Evolutionary conservation across 2,113 vertebrate genomes (phyloP), one percentile per base, ranked within the genome.

Genomic region (Marcusenius ussheri): DNA sequence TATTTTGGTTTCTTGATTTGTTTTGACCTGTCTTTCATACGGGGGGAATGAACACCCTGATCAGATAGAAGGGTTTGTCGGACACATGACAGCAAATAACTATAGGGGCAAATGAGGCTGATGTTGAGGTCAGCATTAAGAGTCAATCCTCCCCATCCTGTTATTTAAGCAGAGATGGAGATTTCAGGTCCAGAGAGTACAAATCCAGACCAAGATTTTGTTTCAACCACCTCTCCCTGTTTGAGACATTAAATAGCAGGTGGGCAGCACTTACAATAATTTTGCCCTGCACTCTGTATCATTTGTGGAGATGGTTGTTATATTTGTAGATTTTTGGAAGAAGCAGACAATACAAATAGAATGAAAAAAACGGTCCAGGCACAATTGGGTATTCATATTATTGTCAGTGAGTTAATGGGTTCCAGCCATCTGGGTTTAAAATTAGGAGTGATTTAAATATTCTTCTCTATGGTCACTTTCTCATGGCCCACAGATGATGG

Each of bases 391-490:
- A 86, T 86, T 27, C 46, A 19, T 35, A 27, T 86, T 49, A 86
- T 50, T 47, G 77, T 89, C 45, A 89, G 47, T 74, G 24, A 90
- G 62, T 70, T 77, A 90, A 87, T 87, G 47, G 70, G 51, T 50
- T 89, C 70, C 70, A 51, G 49, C 85, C 56, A 90, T 90, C 89
- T 87, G 89, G 6, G 53, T 6, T 35, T 66, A 21, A 87, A 66
- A 74, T 90, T 70, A 50, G 46, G 89, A 49, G n/a, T 51, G 58
- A 90, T 87, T 90, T 87, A 9, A 46, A 90, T 87, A 90, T 87
- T 51, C 84, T 74, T 9, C 84, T 87, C 53, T 87, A 27, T 90
- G 89, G 70, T 90, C 53, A 87, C 47, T 87, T 39, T 86, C 87
- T 90, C n/a, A 74, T 90, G 50, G 58, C 89, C 84, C 58, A 87